Evolutionary conservation across 2,888 invertebrate genomes (phyloP), one percentile per base, ranked within the genome.

Genomic region (Eristalis pertinax): DNA sequence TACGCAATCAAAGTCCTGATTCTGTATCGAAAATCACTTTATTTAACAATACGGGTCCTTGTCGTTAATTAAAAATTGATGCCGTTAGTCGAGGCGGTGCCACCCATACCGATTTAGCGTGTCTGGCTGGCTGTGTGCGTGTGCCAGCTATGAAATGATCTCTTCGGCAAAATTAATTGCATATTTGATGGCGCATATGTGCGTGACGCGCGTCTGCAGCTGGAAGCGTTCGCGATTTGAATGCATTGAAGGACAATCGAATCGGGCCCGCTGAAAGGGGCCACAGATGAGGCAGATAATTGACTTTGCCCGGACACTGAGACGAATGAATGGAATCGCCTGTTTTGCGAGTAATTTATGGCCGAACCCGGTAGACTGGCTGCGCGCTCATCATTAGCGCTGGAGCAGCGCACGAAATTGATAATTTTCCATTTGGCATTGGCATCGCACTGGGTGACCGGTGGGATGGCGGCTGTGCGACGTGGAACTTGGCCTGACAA

Each of bases 181-280:
- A 82, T 82, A 86, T 86, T 86, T 86, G 82, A 70, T 74, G 77
- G 77, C 77, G 78, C 81, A 80, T 72, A 80, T 70, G 75, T 41
- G 32, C 15, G 29, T 50, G n/a, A 64, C 67, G 26, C 32, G 43
- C 38, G 8, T 10, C 50, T 50, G n/a, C n/a, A 8, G 8, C 19
- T n/a, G 38, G 2, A 11, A 19, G 19, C 19, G 32, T 5, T 10
- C 58, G 29, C 65, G 32, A 65, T 85, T 86, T 86, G 76, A 84
- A 84, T 76, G 76, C 67, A 73, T 72, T 73, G 63, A 76, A 72
- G 74, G 73, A 82, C 77, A 82, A 78, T 77, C 72, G 68, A 73
- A 56, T 32, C 5, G 32, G 10, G 58, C 41, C n/a, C 43, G 43
- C 56, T 67, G 56, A 43, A 43, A 43, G 43, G 43, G 22, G n/a